Conservation (phyloP, 2,888 invertebrate species). For the Drosophila subsilvestris region DNA sequence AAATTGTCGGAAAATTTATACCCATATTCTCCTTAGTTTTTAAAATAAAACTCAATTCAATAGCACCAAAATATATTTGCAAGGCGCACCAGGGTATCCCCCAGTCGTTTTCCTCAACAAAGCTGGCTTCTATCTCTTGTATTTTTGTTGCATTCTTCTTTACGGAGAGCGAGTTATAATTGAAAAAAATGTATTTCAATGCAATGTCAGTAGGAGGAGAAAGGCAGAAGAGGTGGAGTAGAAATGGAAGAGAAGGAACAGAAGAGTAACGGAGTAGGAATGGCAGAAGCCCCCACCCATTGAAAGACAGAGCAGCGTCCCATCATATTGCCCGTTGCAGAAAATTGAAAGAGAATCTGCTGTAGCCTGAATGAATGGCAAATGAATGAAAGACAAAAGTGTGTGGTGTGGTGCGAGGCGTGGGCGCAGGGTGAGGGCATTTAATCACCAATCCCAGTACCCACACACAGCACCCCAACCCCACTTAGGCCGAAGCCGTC, state of each 20-base stretch:
- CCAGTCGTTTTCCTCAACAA: background rate
- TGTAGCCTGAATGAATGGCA: slow-evolving; percentile 54
- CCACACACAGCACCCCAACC: background rate
- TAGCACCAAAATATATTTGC: background rate
- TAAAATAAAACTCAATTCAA: background rate
- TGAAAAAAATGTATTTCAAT: slow-evolving; percentile 59
- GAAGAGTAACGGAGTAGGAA: background rate
- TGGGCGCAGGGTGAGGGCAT: slow-evolving; percentile 25
- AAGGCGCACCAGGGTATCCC: background rate
- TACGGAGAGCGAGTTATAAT: slow-evolving; percentile 61
- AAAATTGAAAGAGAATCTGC: slow-evolving; percentile 54
- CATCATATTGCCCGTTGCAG: slow-evolving; percentile 5
- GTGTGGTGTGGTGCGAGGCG: background rate
- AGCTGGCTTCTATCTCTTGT: background rate
- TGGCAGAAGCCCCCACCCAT: slow-evolving; percentile 11
- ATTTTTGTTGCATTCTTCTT: slow-evolving; percentile 30
- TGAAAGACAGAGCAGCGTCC: slow-evolving; percentile 30
- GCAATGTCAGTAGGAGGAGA: slow-evolving; percentile 14
- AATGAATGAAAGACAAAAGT: slow-evolving; percentile 33
- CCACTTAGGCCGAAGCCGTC: slow-evolving; percentile 10
- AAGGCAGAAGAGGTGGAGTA: background rate
- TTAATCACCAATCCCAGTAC: slow-evolving; percentile 54
- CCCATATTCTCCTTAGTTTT: too few relatives aligned
- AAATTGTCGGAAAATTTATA: too few relatives aligned
- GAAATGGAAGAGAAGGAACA: too few relatives aligned